Percentiles rank a stretch among this genome's conserved stretches.
Conservation (phyloP, 2,113 vertebrate species). For the Albula glossodonta region DNA sequence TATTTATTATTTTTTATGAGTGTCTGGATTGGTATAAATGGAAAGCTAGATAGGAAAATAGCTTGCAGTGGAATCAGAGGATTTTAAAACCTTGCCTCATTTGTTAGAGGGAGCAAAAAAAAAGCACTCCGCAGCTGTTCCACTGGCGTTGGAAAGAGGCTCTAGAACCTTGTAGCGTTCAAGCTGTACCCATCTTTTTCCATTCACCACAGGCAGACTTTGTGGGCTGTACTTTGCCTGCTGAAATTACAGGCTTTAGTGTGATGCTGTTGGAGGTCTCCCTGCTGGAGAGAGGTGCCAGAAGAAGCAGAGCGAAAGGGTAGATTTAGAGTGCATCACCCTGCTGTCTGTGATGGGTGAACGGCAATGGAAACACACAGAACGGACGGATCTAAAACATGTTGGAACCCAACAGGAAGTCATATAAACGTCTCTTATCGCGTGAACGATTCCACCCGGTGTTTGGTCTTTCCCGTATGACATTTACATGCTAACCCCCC, state of each 20-base stretch:
- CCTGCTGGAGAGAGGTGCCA: neutral
- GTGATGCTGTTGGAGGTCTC: neutral
- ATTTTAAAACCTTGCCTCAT: neutral
- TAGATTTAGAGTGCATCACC: neutral
- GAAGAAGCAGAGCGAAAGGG: neutral
- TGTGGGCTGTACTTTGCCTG: neutral
- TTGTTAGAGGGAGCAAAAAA: neutral
- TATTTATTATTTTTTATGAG: neutral
- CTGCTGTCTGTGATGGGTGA: no score
- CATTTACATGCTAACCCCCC: neutral
- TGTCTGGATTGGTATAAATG: neutral
- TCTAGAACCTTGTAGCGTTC: neutral
- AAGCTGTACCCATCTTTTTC: neutral
- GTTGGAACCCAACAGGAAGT: neutral
- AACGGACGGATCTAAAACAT: neutral
- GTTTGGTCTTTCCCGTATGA: conserved; percentile 9
- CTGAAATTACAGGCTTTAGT: neutral
- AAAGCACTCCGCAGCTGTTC: neutral
- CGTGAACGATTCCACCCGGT: neutral
- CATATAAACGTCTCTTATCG: neutral
- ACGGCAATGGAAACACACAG: neutral
- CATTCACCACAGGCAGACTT: neutral
- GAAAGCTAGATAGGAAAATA: neutral
- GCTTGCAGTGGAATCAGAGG: neutral
- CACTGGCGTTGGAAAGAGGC: neutral